Conservation (phyloP, 2,888 invertebrate genomes). For the Desoria tigrina region DNA sequence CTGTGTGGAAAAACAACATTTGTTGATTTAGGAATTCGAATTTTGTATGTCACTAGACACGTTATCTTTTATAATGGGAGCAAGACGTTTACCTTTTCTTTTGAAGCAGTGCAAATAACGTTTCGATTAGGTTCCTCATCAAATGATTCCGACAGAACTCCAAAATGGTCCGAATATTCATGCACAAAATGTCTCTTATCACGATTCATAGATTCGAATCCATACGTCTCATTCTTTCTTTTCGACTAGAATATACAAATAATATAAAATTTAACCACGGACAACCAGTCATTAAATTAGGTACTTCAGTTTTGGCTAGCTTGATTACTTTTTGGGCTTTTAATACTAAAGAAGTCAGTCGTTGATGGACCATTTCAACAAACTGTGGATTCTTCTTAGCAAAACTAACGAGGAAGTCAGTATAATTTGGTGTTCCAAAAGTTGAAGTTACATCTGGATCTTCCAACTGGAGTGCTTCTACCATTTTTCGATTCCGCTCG, state of each 20-base stretch:
- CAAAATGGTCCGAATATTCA: conserved; percentile 92
- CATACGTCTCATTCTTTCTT: conserved; percentile 62
- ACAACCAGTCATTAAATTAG: too few relatives aligned
- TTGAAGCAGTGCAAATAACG: conserved; percentile 86
- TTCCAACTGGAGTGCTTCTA: conserved; percentile 86
- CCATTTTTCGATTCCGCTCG: conserved; percentile 84
- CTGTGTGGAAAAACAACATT: conserved; percentile 60
- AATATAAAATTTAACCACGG: too few relatives aligned
- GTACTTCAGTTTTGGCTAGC: too few relatives aligned
- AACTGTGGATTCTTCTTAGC: conserved; percentile 78
- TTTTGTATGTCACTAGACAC: not conserved
- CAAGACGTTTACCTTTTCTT: conserved; percentile 66
- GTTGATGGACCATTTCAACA: conserved; percentile 79
- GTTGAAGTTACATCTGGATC: conserved; percentile 74
- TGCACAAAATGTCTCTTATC: conserved; percentile 90
- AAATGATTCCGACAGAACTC: conserved; percentile 88
- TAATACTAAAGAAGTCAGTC: conserved; percentile 80
- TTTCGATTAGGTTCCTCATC: conserved; percentile 94
- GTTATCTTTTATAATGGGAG: not conserved
- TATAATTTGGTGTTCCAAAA: conserved; percentile 76
- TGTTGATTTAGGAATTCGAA: too few relatives aligned
- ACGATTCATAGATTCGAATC: conserved; percentile 90
- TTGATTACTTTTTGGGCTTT: conserved; percentile 75
- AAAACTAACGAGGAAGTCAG: conserved; percentile 79
- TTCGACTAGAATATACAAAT: conserved; percentile 60